Evolutionary conservation across 2,888 invertebrate species (phyloP).

Genomic region (Drepanosiphum platanoidis): DNA sequence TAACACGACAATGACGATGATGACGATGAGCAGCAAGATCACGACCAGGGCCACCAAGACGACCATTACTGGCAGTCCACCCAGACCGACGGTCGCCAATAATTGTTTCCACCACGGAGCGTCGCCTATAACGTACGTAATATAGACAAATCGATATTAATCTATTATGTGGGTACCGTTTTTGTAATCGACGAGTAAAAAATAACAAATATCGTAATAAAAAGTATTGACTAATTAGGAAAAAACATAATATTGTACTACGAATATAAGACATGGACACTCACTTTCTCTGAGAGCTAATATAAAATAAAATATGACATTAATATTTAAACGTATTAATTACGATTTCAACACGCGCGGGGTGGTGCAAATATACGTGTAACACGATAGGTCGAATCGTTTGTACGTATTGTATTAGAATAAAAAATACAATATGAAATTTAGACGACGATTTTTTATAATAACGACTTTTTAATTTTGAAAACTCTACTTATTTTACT

Average conservation of each 20-base stretch:
- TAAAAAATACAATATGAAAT: neutral
- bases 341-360: too few relatives aligned
- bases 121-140: conserved; percentile 17
- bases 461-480: too few relatives aligned
- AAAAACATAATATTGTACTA: neutral
- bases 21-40: conserved; percentile 25
- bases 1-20: conserved; percentile 19
- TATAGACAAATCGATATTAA: too few relatives aligned
- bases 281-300: conserved; percentile 58
- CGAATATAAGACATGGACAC: neutral
- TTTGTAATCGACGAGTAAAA: neutral
- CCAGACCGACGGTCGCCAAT: conserved; percentile 32
- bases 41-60: conserved; percentile 28
- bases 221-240: neutral
- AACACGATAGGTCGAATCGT: too few relatives aligned
- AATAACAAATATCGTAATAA: neutral
- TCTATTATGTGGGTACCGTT: neutral
- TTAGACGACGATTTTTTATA: too few relatives aligned
- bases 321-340: neutral
- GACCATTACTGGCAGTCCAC: conserved; percentile 38
- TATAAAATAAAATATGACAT: conserved; percentile 25
- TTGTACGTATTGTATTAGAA: neutral
- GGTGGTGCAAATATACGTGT: too few relatives aligned
- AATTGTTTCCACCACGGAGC: conserved; percentile 59
- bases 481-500: too few relatives aligned